These are phyloP conservation scores for Paramuricea clavata DNA, from an alignment of 92 coral and sea anemone genomes.

Conservation along the genomic window DNA sequence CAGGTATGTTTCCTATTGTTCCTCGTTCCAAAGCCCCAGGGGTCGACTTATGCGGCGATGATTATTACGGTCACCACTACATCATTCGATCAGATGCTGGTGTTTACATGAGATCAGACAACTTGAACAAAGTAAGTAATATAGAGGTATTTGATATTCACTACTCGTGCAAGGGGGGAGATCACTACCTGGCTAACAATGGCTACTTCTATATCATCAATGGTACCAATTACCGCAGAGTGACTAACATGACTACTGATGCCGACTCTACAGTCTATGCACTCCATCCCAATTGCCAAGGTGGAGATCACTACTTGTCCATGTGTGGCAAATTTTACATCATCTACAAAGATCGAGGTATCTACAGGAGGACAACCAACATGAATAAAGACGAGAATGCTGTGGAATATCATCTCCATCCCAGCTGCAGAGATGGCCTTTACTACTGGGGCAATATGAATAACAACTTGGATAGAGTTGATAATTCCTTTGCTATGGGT, in stretches of 20 bases:
- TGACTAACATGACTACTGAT: conserved; percentile 30
- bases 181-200: conserved; percentile 25
- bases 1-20: background rate
- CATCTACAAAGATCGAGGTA: conserved; percentile 4
- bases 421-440: conserved; percentile 16
- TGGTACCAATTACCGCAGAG: conserved; percentile 19
- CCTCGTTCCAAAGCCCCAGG: conserved; percentile 21
- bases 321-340: conserved; percentile 27
- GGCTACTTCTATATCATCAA: conserved; percentile 32
- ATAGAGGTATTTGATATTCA: background rate
- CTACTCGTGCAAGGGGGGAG: conserved; percentile 24
- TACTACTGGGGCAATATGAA: conserved; percentile 51
- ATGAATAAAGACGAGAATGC: conserved; percentile 25
- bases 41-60: conserved; percentile 31
- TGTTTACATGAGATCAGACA: conserved; percentile 13
- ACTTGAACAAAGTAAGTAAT: conserved; percentile 8
- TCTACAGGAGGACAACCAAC: conserved; percentile 26
- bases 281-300: conserved; percentile 41
- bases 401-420: conserved; percentile 5
- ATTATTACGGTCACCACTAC: background rate
- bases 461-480: background rate
- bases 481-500: no score
- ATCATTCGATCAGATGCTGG: conserved; percentile 42
- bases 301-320: conserved; percentile 24
- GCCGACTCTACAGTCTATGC: conserved; percentile 27